Conservation (phyloP, 2,113 vertebrate species). For the Naja naja region DNA sequence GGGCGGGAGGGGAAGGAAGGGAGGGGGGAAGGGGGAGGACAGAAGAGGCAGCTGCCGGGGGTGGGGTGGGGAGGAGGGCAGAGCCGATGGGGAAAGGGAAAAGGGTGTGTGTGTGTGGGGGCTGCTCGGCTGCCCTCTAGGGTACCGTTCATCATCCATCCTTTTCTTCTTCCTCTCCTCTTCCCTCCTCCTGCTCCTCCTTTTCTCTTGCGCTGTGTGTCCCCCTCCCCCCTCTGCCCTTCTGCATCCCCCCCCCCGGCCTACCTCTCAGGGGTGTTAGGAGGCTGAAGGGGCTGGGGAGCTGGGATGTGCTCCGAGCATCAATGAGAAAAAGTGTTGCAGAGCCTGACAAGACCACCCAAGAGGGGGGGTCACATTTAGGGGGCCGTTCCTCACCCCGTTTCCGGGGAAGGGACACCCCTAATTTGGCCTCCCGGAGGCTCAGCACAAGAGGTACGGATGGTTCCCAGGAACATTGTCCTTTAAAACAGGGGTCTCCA, state of each 20-base stretch:
- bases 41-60: not conserved
- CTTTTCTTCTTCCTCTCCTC: not conserved
- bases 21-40: not conserved
- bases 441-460: fast-evolving
- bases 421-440: too few species aligned
- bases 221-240: not conserved
- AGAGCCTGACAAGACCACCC: not conserved
- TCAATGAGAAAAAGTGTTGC: not conserved
- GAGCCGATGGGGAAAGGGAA: not conserved
- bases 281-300: not conserved
- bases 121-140: not conserved
- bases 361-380: not conserved
- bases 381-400: not conserved
- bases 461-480: not conserved
- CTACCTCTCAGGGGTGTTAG: not conserved
- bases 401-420: not conserved
- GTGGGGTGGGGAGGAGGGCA: not conserved
- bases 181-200: not conserved
- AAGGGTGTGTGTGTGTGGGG: too few species aligned
- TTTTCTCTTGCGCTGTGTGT: too few species aligned
- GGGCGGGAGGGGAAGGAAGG: not conserved
- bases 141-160: not conserved
- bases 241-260: not conserved
- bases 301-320: not conserved
- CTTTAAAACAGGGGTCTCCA: too few species aligned